phyloP scores from a whole-genome alignment of 2,888 invertebrate genomes.

The Lottia gigantea region DNA sequence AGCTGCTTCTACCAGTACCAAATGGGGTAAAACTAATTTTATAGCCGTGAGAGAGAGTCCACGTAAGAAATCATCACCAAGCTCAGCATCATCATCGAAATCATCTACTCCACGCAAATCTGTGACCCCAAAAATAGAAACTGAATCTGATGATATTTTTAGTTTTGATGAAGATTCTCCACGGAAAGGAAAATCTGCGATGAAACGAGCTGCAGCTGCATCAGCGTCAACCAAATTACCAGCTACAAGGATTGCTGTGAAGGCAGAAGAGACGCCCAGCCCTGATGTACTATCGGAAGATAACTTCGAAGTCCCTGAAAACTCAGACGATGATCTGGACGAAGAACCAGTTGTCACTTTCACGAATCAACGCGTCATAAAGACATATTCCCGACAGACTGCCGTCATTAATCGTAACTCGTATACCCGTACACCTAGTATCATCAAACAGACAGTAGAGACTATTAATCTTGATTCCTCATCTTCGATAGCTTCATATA shows the following conservation, averaged over 20 bases:
- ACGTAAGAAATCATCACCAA: constrained; percentile 36
- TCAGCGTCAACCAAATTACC: constrained; percentile 23
- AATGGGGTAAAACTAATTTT: constrained; percentile 61
- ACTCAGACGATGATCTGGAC: constrained; percentile 11
- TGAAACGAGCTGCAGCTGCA: constrained; percentile 26
- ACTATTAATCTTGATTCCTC: background rate
- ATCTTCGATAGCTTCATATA: background rate
- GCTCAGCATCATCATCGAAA: constrained; percentile 15
- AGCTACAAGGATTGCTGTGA: constrained; percentile 29
- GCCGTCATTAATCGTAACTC: constrained; percentile 16
- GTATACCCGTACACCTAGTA: constrained; percentile 28
- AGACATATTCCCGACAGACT: constrained; percentile 13
- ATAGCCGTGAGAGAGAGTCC: constrained; percentile 46
- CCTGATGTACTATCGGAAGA: background rate
- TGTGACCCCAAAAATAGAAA: constrained; percentile 21
- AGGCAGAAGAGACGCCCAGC: constrained; percentile 13
- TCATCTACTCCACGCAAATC: constrained; percentile 20
- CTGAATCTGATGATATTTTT: constrained; percentile 50
- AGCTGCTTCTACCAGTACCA: constrained; percentile 42
- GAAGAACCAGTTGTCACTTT: constrained; percentile 1
- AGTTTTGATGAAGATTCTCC: constrained; percentile 56
- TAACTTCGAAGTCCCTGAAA: background rate
- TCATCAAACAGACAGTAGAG: background rate
- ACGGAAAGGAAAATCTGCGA: constrained; percentile 35
- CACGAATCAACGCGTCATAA: constrained; percentile 14